A percentile compares a stretch with the other conserved stretches of the same genome.
Conservation (phyloP, 2,113 vertebrate species). For the Ceyx margarethae region DNA sequence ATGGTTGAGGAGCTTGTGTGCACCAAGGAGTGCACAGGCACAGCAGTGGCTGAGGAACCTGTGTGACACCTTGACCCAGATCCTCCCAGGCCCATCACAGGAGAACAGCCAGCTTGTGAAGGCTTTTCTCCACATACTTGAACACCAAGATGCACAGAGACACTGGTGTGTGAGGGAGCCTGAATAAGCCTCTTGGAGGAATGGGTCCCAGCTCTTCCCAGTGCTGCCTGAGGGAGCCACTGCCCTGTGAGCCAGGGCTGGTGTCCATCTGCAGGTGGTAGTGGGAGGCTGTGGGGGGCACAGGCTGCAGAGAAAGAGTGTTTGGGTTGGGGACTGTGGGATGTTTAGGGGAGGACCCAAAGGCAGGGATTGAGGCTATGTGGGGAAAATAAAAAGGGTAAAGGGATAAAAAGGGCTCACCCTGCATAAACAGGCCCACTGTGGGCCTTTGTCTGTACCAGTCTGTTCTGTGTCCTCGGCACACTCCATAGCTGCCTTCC, state of each 20-base stretch:
- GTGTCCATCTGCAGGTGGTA: accelerated
- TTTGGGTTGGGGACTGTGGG: not conserved
- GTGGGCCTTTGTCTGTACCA: not conserved
- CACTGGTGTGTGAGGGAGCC: not conserved
- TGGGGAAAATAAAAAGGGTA: not conserved
- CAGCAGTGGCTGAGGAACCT: accelerated
- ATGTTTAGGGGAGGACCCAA: not conserved
- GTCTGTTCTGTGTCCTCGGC: not conserved
- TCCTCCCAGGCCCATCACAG: not conserved
- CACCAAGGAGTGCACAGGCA: not conserved
- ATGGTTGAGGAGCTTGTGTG: not conserved
- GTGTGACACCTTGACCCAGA: too few species aligned
- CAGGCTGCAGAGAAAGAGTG: accelerated
- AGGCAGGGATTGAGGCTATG: not conserved
- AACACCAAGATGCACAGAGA: not conserved
- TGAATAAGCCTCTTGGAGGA: not conserved
- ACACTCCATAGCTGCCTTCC: not conserved
- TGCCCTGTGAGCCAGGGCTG: not conserved
- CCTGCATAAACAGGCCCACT: not conserved
- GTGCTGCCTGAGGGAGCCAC: not conserved
- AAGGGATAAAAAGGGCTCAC: not conserved
- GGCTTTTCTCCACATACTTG: not conserved
- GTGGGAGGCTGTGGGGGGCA: not conserved
- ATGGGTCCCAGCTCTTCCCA: not conserved
- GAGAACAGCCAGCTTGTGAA: not conserved